Conservation (phyloP, 2,888 invertebrate genomes). For the Rhamphomyia laevipes region DNA sequence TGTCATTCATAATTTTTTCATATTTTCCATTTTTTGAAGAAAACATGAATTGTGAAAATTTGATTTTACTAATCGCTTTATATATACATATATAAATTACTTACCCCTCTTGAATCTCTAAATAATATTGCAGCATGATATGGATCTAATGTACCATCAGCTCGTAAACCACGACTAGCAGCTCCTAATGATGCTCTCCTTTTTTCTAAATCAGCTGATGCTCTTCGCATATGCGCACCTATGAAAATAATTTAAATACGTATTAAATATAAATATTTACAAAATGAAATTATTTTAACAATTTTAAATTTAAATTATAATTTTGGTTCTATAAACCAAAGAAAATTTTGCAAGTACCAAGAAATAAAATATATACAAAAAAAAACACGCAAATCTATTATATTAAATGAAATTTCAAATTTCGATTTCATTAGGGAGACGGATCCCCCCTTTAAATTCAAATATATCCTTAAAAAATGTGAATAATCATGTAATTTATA, state of each 20-base stretch:
- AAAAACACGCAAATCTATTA: too few species aligned
- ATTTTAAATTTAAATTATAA: too few species aligned
- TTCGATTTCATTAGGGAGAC: too few species aligned
- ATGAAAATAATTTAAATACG: slow-evolving; percentile 17
- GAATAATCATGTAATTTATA: not conserved
- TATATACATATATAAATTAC: slow-evolving; percentile 39
- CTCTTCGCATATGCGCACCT: slow-evolving; percentile 68
- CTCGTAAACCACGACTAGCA: slow-evolving; percentile 37
- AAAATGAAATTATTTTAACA: not conserved
- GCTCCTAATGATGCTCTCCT: slow-evolving; percentile 67
- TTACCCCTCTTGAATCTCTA: slow-evolving; percentile 85
- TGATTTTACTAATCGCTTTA: too few species aligned
- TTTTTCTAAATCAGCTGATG: slow-evolving; percentile 66
- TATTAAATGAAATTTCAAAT: too few species aligned
- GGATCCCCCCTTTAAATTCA: too few species aligned
- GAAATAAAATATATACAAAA: too few species aligned
- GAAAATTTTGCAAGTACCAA: slow-evolving; percentile 22
- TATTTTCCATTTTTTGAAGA: too few species aligned
- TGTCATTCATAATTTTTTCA: too few species aligned
- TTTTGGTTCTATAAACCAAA: not conserved
- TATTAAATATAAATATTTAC: not conserved
- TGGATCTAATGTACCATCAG: slow-evolving; percentile 71
- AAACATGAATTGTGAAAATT: too few species aligned
- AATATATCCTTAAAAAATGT: too few species aligned
- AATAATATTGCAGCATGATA: slow-evolving; percentile 84